A percentile compares a stretch with the other conserved stretches of the same genome.
Conservation (phyloP, 2,113 vertebrate species). For the Sceloporus tristichus region DNA sequence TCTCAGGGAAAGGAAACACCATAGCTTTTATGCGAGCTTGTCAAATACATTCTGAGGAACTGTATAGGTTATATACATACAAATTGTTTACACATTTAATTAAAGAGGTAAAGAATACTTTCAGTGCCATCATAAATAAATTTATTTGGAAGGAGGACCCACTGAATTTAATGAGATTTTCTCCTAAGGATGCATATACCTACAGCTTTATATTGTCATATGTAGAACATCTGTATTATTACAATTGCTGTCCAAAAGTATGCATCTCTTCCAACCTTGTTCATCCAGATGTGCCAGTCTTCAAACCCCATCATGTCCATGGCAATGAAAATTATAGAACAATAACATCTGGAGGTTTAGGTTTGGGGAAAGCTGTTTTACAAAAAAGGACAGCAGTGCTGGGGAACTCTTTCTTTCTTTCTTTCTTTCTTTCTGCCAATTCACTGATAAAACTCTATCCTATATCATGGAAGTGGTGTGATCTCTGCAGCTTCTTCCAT, state of each 20-base stretch:
- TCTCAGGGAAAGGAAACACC: conserved; percentile 47
- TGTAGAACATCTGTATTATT: conserved; percentile 37
- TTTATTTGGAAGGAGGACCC: not conserved
- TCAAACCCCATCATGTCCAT: not conserved
- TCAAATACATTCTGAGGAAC: conserved; percentile 44
- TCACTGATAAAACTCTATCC: not conserved
- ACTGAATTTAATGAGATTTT: not conserved
- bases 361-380: not conserved
- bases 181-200: not conserved
- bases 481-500: not conserved
- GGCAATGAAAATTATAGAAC: not conserved
- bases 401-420: not conserved
- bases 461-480: not conserved
- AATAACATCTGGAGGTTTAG: not conserved
- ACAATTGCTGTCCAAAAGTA: conserved; percentile 7
- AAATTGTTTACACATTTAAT: conserved; percentile 26
- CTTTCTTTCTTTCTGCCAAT: not conserved
- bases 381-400: not conserved
- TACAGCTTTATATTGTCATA: not conserved
- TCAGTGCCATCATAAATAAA: too few species aligned
- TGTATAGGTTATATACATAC: conserved; percentile 12
- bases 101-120: conserved; percentile 12
- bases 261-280: not conserved
- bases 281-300: not conserved
- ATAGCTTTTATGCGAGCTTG: conserved; percentile 43